Conservation (phyloP, 2,888 invertebrate species). For the Cephus pulcher region DNA sequence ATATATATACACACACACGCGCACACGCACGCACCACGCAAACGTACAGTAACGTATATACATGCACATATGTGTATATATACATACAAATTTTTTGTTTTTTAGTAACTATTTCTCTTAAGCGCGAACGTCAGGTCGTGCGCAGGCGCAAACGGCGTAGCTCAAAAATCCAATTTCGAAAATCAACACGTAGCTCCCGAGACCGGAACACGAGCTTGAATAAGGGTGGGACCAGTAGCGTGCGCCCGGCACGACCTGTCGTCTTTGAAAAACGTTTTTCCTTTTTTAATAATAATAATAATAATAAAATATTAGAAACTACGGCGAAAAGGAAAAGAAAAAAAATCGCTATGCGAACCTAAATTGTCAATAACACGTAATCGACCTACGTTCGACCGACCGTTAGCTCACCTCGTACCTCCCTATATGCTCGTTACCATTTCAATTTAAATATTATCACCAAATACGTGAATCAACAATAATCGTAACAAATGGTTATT, state of each 20-base stretch:
- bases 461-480: slow-evolving; percentile 7
- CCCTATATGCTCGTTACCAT: background rate
- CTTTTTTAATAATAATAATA: slow-evolving; percentile 35
- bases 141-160: background rate
- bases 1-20: slow-evolving; percentile 25
- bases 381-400: background rate
- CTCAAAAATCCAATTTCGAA: background rate
- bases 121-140: slow-evolving; percentile 37
- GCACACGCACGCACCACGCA: slow-evolving; percentile 26
- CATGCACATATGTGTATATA: slow-evolving; percentile 28
- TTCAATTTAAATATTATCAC: background rate
- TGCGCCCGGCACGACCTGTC: slow-evolving; percentile 25
- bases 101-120: slow-evolving; percentile 29
- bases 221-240: background rate
- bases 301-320: slow-evolving; percentile 51
- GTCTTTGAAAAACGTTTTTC: slow-evolving; percentile 22
- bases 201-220: background rate
- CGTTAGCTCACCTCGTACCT: background rate
- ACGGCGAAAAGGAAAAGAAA: slow-evolving; percentile 36
- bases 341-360: background rate
- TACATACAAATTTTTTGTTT: slow-evolving; percentile 21
- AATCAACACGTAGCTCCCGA: background rate
- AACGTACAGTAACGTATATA: slow-evolving; percentile 25
- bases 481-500: slow-evolving; percentile 31
- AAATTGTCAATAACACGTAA: background rate